phyloP scores from a whole-genome alignment of 1,140 invertebrate genomes.

The Nixonia krombeini region DNA sequence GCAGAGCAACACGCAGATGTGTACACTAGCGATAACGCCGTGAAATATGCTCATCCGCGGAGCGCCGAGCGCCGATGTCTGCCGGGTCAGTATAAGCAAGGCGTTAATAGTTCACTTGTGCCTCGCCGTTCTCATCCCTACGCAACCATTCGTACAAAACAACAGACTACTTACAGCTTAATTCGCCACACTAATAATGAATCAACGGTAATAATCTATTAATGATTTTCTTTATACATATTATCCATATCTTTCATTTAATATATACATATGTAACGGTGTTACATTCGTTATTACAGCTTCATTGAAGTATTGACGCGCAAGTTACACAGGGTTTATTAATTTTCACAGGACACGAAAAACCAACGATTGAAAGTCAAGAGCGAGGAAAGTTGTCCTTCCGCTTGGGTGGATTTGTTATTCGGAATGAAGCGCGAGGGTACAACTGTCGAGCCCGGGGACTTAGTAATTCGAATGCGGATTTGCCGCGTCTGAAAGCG shows the following conservation, averaged over 20 bases:
- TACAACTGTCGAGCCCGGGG: conserved; percentile 21
- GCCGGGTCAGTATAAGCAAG: conserved; percentile 31
- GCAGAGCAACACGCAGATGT: conserved; percentile 43
- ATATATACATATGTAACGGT: no score
- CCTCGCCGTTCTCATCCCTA: no score
- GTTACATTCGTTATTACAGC: no score
- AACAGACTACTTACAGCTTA: no score
- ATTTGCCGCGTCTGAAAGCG: conserved; percentile 57
- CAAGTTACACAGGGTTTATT: conserved; percentile 13
- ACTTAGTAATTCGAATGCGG: conserved; percentile 58
- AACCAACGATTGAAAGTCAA: conserved; percentile 25
- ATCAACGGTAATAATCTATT: no score
- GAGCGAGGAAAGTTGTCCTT: conserved; percentile 32
- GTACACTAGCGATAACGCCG: conserved; percentile 51
- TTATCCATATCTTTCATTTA: no score
- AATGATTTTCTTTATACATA: no score
- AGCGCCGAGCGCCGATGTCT: conserved; percentile 23
- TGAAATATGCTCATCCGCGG: conserved; percentile 63
- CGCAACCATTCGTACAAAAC: no score
- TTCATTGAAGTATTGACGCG: no score
- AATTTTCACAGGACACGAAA: no score
- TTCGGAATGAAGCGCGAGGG: conserved; percentile 41
- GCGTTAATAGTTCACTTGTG: conserved; percentile 14
- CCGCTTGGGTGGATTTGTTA: conserved; percentile 35
- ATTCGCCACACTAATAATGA: no score